Evolutionary conservation across 2,113 vertebrate species (phyloP).

Genomic region (Syngnathus floridae): DNA sequence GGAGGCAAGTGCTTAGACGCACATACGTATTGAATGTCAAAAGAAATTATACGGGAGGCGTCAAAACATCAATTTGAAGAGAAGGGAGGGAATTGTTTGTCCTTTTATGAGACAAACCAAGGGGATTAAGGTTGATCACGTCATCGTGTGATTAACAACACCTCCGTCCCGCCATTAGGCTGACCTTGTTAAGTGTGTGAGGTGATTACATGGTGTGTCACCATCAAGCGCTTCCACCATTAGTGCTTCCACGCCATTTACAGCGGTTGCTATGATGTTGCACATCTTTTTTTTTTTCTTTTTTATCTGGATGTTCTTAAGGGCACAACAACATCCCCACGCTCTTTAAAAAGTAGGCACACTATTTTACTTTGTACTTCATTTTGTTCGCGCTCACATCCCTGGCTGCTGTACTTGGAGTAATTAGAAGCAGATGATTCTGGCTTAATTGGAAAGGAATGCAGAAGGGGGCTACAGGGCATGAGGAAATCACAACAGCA

Average conservation of each 20-base stretch:
- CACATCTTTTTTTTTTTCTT: constrained; percentile 37
- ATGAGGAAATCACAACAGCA: constrained; percentile 53
- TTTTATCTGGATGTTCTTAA: constrained; percentile 42
- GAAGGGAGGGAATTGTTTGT: constrained; percentile 18
- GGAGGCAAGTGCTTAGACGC: background rate
- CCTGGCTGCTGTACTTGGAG: constrained; percentile 69
- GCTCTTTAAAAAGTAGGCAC: constrained; percentile 35
- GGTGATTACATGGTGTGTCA: constrained; percentile 36
- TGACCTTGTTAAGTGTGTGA: constrained; percentile 43
- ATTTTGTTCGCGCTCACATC: constrained; percentile 49
- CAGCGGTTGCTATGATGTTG: constrained; percentile 42
- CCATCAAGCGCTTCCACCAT: constrained; percentile 31
- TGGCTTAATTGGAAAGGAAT: constrained; percentile 74
- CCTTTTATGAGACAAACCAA: constrained; percentile 38
- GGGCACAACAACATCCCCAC: constrained; percentile 24
- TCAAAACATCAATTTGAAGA: constrained; percentile 37
- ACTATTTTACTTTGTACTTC: background rate
- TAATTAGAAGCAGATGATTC: constrained; percentile 70
- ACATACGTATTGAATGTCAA: background rate
- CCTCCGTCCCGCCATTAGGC: constrained; percentile 37
- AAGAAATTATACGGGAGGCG: constrained; percentile 27
- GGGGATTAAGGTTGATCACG: constrained; percentile 30
- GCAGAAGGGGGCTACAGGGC: constrained; percentile 55
- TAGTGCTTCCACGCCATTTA: constrained; percentile 13
- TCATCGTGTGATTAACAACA: constrained; percentile 41